These are phyloP conservation scores for Paramormyrops kingsleyae DNA, from an alignment of 2,113 vertebrate genomes.

Conservation along the genomic window DNA sequence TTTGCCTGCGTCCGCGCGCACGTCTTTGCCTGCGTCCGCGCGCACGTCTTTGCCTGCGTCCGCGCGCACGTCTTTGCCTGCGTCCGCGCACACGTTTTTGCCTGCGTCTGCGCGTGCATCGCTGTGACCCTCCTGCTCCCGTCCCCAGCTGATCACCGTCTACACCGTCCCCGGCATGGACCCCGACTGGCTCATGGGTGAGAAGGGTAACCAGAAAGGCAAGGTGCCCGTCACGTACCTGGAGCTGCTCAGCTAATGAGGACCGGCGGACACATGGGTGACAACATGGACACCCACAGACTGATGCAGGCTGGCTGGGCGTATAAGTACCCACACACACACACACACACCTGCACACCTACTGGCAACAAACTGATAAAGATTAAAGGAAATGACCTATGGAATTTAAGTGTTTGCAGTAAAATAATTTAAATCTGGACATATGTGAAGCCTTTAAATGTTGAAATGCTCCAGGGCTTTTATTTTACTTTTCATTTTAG, in stretches of 20 bases:
- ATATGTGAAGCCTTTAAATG: not conserved
- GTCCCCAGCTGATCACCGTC: constrained; percentile 82
- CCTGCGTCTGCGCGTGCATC: not conserved
- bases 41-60: not conserved
- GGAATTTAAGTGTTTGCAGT: not conserved
- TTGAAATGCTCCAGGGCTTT: not conserved
- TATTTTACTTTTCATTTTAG: not conserved
- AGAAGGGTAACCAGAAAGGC: constrained; percentile 86
- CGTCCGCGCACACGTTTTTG: not conserved
- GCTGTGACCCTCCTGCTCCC: not conserved
- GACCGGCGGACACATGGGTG: not conserved
- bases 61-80: not conserved
- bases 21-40: not conserved
- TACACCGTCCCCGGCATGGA: constrained; percentile 95
- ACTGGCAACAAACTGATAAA: not conserved
- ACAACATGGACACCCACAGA: not conserved
- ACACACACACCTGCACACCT: constrained; percentile 5
- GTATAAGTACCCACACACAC: not conserved
- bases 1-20: not conserved
- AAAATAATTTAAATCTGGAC: not conserved
- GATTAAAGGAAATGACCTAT: not conserved
- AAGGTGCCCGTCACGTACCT: constrained; percentile 95
- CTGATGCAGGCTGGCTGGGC: not conserved
- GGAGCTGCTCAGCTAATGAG: constrained; percentile 84
- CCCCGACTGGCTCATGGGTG: constrained; percentile 91